A percentile compares a stretch with the other conserved stretches of the same genome.
Evolutionary conservation across 2,888 invertebrate genomes (phyloP).

Genomic region (Cheilosia impressa): DNA sequence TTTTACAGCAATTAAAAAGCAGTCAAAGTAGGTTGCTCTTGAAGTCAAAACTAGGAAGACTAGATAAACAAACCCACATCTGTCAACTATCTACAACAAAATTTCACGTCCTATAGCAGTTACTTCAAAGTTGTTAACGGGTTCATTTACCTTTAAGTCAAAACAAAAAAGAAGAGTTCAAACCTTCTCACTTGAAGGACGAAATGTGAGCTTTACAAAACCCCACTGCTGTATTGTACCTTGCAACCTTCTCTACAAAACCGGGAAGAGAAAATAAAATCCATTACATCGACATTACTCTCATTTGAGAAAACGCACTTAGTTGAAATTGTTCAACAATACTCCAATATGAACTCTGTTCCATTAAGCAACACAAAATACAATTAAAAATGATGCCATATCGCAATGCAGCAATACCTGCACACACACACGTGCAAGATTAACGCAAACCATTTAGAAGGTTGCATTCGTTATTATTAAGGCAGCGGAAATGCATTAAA

Average conservation of each 20-base stretch:
- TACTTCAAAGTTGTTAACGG: too few relatives aligned
- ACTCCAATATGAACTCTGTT: constrained; percentile 63
- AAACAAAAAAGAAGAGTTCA: too few relatives aligned
- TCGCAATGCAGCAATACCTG: neutral
- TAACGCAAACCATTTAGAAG: constrained; percentile 61
- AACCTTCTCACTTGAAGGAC: too few relatives aligned
- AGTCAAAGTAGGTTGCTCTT: too few relatives aligned
- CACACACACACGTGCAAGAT: constrained; percentile 3
- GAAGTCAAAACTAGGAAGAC: too few relatives aligned
- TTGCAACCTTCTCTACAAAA: neutral
- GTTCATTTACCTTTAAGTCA: too few relatives aligned
- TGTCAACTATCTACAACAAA: too few relatives aligned
- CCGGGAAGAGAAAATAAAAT: constrained; percentile 25
- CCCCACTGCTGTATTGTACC: too few relatives aligned
- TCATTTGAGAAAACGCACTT: constrained; percentile 45
- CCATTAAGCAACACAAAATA: constrained; percentile 62
- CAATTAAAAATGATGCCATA: constrained; percentile 57
- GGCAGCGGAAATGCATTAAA: constrained; percentile 78
- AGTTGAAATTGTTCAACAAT: constrained; percentile 47
- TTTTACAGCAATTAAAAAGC: too few relatives aligned
- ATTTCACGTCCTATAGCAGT: too few relatives aligned
- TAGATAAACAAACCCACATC: too few relatives aligned
- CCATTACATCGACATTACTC: constrained; percentile 58
- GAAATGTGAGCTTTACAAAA: too few relatives aligned
- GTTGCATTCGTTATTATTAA: constrained; percentile 73